Evolutionary conservation across 1,140 invertebrate genomes (phyloP).

Genomic region (Drosophila carrolli): DNA sequence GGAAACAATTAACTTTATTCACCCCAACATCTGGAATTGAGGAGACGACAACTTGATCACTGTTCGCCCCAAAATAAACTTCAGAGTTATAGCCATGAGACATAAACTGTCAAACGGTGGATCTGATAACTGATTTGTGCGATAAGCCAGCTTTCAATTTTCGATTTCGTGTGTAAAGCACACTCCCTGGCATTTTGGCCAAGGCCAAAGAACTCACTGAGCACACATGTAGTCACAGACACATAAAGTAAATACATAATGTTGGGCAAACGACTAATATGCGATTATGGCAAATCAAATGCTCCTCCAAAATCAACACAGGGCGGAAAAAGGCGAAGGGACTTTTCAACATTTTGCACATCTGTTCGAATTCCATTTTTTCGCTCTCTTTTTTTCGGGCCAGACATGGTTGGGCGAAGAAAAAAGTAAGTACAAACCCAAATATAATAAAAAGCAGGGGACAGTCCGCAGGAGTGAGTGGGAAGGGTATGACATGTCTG

Average conservation of each 20-base stretch:
- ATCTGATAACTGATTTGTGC: constrained; percentile 36
- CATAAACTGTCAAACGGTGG: constrained; percentile 23
- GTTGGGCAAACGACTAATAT: constrained; percentile 75
- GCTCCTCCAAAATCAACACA: constrained; percentile 61
- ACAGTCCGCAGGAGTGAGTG: constrained; percentile 1
- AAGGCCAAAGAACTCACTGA: not conserved
- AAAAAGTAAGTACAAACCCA: constrained; percentile 69
- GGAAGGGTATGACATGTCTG: constrained; percentile 5
- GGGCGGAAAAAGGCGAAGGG: constrained; percentile 23
- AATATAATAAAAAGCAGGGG: constrained; percentile 67
- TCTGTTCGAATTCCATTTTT: constrained; percentile 67
- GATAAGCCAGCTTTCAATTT: constrained; percentile 41
- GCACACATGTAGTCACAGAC: constrained; percentile 35
- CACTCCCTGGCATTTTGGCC: not conserved
- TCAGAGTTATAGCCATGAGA: constrained; percentile 3
- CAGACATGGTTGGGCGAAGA: constrained; percentile 52
- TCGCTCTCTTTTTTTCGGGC: constrained; percentile 39
- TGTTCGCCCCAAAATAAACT: not conserved
- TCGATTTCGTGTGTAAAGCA: not conserved
- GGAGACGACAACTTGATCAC: constrained; percentile 12
- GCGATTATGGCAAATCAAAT: constrained; percentile 81
- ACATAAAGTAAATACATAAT: constrained; percentile 75
- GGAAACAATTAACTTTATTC: constrained; percentile 14
- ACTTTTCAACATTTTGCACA: constrained; percentile 76
- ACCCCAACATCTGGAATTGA: not conserved